These are phyloP conservation scores for Stenoptilia bipunctidactyla DNA, from an alignment of 2,888 invertebrate species.

Conservation along the genomic window DNA sequence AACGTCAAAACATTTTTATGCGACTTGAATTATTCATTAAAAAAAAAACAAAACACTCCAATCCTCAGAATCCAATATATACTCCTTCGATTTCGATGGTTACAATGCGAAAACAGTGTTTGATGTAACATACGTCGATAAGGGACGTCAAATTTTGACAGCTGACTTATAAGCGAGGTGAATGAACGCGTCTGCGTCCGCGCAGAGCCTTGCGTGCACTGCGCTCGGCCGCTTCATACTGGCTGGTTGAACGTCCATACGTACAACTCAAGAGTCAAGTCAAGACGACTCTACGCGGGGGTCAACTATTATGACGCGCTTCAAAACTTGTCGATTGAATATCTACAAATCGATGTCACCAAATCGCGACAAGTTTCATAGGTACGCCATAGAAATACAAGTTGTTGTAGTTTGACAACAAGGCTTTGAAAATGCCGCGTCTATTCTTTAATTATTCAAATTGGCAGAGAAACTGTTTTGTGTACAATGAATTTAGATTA, in stretches of 20 bases:
- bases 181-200: conserved; percentile 6
- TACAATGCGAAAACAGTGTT: background rate
- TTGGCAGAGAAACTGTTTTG: too few relatives aligned
- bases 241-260: background rate
- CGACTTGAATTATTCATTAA: conserved; percentile 31
- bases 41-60: background rate
- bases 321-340: conserved; percentile 53
- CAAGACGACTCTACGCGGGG: conserved; percentile 32
- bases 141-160: conserved; percentile 27
- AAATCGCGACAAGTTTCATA: too few relatives aligned
- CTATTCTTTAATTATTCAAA: too few relatives aligned
- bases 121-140: background rate
- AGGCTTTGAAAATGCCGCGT: too few relatives aligned
- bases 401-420: too few relatives aligned
- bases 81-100: background rate
- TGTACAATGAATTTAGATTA: too few relatives aligned
- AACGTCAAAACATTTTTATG: conserved; percentile 35
- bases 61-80: background rate
- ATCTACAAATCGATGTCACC: conserved; percentile 19
- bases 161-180: conserved; percentile 7
- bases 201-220: conserved; percentile 7
- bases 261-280: background rate
- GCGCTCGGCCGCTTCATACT: conserved; percentile 1
- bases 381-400: too few relatives aligned
- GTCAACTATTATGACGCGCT: conserved; percentile 35